Evolutionary conservation across 2,888 invertebrate species (phyloP), one percentile per base, ranked within the genome.

Genomic region (Ormyrus labotus): DNA sequence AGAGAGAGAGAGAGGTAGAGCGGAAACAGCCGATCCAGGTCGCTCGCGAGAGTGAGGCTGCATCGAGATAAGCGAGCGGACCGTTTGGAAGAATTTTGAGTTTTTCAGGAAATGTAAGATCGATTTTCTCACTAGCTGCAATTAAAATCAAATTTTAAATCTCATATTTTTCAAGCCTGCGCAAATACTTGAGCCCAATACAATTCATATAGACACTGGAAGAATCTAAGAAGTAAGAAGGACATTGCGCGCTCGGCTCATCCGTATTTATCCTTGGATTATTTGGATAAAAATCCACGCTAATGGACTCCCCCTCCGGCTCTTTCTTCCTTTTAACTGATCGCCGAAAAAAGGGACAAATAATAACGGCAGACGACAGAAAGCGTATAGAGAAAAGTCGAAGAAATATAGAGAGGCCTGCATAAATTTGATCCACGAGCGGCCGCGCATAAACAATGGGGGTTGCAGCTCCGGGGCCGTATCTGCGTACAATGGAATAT

Each of bases 401-500:
- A 5, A 73, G 55, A 53, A 64, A 51, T 61, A 61, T 13, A 61
- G 61, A 58, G 68, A 64, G 69, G 55, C 65, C 75, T 84, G 86
- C 85, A 85, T 86, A 87, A 85, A 86, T 85, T 85, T 85, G 84
- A 87, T 84, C 84, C 83, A 68, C 78, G 81, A 76, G 69, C 78
- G 83, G 80, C 84, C 83, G 34, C 81, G 84, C 85, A 87, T 86
- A 86, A 86, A 87, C 87, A 87, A 87, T 87, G 84, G 85, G 83
- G 84, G 84, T 83, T 84, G 74, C 63, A 34, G 61, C 73, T 19
- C 53, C 34, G 34, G 34, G 19, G 10, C 48, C 55, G 82, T 85
- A 86, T 86, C 86, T 85, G 85, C 84, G 84, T 86, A 85, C 86
- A 86, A 87, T 86, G 84, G 85, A 19, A 60, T 57, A 77, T 57